Percentiles rank a stretch among this genome's conserved stretches.
These are phyloP conservation scores for Papilio helenus DNA, from an alignment of 1,140 invertebrate genomes.

Conservation along the genomic window DNA sequence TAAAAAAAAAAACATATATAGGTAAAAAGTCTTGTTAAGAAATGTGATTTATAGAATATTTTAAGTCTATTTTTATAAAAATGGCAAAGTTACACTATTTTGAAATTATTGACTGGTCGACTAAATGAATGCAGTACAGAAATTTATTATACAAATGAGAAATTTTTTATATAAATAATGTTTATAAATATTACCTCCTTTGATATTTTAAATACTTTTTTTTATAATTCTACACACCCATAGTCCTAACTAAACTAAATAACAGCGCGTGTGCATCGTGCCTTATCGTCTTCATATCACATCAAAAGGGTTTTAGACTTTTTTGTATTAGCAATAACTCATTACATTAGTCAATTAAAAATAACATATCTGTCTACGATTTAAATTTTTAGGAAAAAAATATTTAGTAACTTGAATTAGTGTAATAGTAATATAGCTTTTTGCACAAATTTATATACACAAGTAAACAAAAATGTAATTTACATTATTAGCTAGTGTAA, in stretches of 20 bases:
- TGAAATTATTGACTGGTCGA: neutral
- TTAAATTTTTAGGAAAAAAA: neutral
- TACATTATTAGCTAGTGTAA: neutral
- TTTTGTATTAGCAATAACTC: neutral
- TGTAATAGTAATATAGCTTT: neutral
- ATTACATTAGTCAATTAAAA: constrained; percentile 22
- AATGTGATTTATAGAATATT: constrained; percentile 68
- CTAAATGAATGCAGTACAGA: neutral
- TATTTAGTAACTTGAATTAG: neutral
- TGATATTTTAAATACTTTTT: neutral
- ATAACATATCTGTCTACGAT: constrained; percentile 17
- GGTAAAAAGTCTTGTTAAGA: constrained; percentile 54
- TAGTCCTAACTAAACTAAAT: no score
- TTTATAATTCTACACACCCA: neutral
- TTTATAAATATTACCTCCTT: neutral
- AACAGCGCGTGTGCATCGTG: no score
- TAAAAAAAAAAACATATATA: constrained; percentile 44
- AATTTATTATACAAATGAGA: neutral
- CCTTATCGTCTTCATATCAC: neutral
- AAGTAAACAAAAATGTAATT: neutral
- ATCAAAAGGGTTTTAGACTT: neutral
- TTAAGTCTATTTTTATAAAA: constrained; percentile 51
- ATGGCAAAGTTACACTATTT: neutral
- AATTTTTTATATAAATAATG: neutral
- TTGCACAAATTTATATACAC: neutral